Conservation (phyloP, 2,113 vertebrate genomes). For the Phaethornis superciliosus region DNA sequence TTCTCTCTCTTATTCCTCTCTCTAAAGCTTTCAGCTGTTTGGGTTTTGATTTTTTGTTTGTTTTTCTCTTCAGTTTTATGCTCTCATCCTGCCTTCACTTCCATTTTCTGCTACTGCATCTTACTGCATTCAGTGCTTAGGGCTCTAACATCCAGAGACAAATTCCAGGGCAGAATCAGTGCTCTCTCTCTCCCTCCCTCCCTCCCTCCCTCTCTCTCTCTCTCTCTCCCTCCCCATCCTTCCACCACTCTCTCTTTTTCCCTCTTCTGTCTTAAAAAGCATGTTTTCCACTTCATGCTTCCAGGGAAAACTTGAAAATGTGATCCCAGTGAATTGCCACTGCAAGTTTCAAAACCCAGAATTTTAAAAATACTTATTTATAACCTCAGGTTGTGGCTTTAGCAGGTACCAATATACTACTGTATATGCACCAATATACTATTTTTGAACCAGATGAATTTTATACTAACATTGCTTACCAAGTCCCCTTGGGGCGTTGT, state of each 20-base stretch:
- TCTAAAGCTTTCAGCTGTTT: slow-evolving; percentile 14
- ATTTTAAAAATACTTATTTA: neutral
- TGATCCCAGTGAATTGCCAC: neutral
- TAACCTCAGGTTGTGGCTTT: neutral
- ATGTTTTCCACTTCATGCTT: neutral
- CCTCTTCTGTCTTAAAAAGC: neutral
- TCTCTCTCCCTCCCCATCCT: too few species aligned
- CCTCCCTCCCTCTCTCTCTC: too few species aligned
- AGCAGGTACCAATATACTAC: neutral
- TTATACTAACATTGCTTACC: neutral
- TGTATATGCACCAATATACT: neutral
- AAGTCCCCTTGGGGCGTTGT: neutral
- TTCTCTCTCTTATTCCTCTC: neutral
- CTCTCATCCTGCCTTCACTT: neutral
- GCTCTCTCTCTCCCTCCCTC: neutral
- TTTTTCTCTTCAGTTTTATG: neutral
- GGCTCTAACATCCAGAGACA: neutral
- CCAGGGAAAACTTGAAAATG: neutral
- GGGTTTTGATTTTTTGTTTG: too few species aligned
- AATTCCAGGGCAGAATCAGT: neutral
- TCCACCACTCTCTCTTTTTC: too few species aligned
- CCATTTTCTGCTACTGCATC: neutral
- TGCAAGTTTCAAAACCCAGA: neutral
- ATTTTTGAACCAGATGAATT: neutral
- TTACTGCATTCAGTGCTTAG: neutral